Evolutionary conservation across 35 echinoderm and acorn worm genomes (phyloP).

Genomic region (Anneissia japonica): DNA sequence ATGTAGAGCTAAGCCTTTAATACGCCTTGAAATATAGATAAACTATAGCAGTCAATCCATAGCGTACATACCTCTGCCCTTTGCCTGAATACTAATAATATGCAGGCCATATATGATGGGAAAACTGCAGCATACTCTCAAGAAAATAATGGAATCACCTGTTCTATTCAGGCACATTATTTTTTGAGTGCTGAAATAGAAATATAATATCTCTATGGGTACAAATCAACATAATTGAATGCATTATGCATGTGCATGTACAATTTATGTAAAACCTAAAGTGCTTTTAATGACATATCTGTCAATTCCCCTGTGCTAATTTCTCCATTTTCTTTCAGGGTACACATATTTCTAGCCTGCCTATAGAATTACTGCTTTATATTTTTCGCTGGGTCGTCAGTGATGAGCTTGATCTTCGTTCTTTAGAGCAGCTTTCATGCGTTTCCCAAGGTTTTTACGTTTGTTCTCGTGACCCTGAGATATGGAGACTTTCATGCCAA

Average conservation of each 20-base stretch:
- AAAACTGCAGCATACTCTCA: too few species aligned
- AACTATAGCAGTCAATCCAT: too few species aligned
- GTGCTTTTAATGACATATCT: neutral
- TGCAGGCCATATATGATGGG: too few species aligned
- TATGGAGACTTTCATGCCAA: conserved; percentile 73
- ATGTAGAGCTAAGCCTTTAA: too few species aligned
- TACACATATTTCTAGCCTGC: conserved; percentile 74
- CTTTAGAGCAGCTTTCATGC: conserved; percentile 68
- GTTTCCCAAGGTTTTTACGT: conserved; percentile 89
- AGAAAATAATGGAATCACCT: too few species aligned
- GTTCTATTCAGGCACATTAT: too few species aligned
- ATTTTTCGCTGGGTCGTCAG: conserved; percentile 88
- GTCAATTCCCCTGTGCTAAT: neutral
- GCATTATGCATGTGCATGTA: neutral
- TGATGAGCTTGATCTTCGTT: conserved; percentile 55
- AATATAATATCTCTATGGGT: neutral
- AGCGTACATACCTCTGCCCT: too few species aligned
- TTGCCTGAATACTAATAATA: too few species aligned
- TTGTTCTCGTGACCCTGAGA: conserved; percentile 67
- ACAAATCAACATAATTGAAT: neutral
- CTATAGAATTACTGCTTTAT: conserved; percentile 63
- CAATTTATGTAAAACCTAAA: neutral
- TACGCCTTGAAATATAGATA: too few species aligned
- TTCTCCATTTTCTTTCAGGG: conserved; percentile 26
- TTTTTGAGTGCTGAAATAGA: too few species aligned